Conservation (phyloP, 2,797 vertebrate species). For the Pristis pectinata region DNA sequence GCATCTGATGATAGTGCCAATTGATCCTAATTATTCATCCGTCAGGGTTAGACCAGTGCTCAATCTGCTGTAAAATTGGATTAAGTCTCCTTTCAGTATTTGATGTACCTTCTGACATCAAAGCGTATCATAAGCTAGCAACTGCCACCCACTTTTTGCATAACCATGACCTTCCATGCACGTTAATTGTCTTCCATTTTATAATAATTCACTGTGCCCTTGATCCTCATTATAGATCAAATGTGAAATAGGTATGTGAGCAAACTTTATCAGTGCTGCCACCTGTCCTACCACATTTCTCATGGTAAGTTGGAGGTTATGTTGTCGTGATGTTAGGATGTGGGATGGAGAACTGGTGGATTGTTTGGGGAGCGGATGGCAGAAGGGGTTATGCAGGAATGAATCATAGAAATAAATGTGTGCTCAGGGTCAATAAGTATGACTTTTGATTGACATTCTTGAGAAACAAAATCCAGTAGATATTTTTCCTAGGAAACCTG, state of each 20-base stretch:
- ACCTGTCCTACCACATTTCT: background rate
- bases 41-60: background rate
- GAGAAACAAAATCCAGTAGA: background rate
- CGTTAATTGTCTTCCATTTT: background rate
- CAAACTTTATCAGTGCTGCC: background rate
- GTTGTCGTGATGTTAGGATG: background rate
- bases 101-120: background rate
- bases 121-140: background rate
- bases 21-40: conserved; percentile 35
- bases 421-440: background rate
- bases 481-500: background rate
- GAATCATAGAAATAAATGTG: background rate
- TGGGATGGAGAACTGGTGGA: too few relatives aligned
- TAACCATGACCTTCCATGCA: conserved; percentile 4
- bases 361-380: background rate
- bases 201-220: background rate
- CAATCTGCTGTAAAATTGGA: conserved; percentile 34
- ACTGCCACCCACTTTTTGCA: background rate
- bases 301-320: background rate
- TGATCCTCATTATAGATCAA: conserved; percentile 6
- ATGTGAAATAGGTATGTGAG: background rate
- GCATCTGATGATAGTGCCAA: background rate
- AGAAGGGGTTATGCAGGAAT: background rate
- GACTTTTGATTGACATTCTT: background rate
- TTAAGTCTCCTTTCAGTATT: background rate